Conservation (phyloP, 2,113 vertebrate species). For the Sinocyclocheilus anshuiensis region DNA sequence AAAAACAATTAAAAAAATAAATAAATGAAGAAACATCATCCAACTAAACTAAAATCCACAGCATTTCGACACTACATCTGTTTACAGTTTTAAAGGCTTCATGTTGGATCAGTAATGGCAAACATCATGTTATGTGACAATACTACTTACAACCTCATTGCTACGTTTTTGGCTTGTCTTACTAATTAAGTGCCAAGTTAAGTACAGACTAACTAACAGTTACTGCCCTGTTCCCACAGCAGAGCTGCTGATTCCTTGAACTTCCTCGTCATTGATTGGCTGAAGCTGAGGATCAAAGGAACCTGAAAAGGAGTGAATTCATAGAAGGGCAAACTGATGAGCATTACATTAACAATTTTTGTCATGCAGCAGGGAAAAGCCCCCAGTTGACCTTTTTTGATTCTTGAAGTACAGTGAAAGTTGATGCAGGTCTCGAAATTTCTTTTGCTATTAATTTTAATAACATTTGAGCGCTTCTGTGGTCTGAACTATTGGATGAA, state of each 20-base stretch:
- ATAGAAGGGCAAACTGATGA: neutral
- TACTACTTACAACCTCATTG: no score
- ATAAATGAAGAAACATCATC: no score
- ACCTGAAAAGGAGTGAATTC: neutral
- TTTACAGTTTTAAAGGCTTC: neutral
- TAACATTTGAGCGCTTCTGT: neutral
- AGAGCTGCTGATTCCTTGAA: neutral
- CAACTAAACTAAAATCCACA: no score
- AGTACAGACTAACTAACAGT: no score
- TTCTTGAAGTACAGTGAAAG: neutral
- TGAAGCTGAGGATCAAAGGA: neutral
- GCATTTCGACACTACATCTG: neutral
- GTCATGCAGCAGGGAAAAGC: neutral
- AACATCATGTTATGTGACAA: no score
- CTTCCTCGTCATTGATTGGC: neutral
- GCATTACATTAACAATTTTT: neutral
- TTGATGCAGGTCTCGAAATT: neutral
- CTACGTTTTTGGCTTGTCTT: no score
- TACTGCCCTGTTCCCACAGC: neutral
- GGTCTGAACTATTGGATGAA: neutral
- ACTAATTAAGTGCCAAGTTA: no score
- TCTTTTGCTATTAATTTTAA: neutral
- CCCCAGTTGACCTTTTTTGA: neutral
- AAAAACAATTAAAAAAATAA: no score
- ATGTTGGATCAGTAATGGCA: no score